phyloP scores from a whole-genome alignment of 2,888 invertebrate genomes.

The Oscheius sp. region DNA sequence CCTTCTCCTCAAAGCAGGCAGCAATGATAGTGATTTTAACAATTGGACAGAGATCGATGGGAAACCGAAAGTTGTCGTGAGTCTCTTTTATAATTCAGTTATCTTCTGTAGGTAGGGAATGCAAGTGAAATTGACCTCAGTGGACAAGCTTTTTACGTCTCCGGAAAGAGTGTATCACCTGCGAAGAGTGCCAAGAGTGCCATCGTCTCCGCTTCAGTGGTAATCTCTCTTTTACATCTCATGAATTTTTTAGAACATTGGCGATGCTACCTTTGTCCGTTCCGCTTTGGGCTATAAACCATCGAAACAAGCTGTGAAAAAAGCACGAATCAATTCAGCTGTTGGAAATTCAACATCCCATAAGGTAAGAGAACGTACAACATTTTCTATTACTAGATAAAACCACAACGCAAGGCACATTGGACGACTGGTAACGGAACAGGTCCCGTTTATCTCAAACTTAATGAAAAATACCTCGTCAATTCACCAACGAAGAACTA shows the following conservation, averaged over 20 bases:
- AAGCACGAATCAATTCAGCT: conserved; percentile 14
- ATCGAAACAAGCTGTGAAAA: conserved; percentile 4
- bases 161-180: conserved; percentile 15
- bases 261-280: background rate
- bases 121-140: conserved; percentile 6
- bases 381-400: too few relatives aligned
- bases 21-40: conserved; percentile 12
- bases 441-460: background rate
- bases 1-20: background rate
- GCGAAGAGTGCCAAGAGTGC: conserved; percentile 14
- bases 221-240: background rate
- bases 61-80: conserved; percentile 16
- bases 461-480: background rate
- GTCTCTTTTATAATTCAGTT: background rate
- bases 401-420: background rate
- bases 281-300: conserved; percentile 15
- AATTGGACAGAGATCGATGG: conserved; percentile 23
- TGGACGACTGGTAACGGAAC: background rate
- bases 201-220: conserved; percentile 12
- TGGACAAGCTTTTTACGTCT: conserved; percentile 18
- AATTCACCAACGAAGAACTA: background rate
- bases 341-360: too few relatives aligned
- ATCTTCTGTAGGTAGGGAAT: background rate
- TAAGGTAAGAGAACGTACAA: conserved; percentile 11
- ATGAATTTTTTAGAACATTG: conserved; percentile 7